Evolutionary conservation across 1,140 invertebrate genomes (phyloP).

Genomic region (Saccostrea cuccullata): DNA sequence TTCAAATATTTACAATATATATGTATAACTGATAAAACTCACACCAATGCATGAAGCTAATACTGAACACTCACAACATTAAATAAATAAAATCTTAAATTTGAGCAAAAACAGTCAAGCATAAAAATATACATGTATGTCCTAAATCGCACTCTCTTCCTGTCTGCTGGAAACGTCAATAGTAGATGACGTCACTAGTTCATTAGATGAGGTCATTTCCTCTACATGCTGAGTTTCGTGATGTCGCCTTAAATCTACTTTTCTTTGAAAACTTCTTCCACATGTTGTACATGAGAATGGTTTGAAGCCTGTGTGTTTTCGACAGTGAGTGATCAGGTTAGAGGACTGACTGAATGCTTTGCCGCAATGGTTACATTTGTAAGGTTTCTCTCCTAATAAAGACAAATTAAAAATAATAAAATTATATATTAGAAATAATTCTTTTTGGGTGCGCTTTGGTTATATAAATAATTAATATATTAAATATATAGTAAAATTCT

Average conservation of each 20-base stretch:
- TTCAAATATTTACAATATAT: not conserved
- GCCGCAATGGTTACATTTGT: slow-evolving; percentile 98
- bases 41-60: slow-evolving; percentile 1
- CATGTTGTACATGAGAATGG: slow-evolving; percentile 97
- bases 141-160: not conserved
- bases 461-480: too few species aligned
- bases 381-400: slow-evolving; percentile 97
- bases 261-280: slow-evolving; percentile 96
- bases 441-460: too few species aligned
- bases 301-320: slow-evolving; percentile 99
- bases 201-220: slow-evolving; percentile 53
- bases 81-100: not conserved
- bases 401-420: slow-evolving; percentile 67
- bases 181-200: slow-evolving; percentile 20
- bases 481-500: too few species aligned
- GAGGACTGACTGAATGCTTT: slow-evolving; percentile 99
- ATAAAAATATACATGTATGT: not conserved
- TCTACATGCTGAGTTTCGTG: slow-evolving; percentile 91
- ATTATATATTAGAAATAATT: not conserved
- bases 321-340: slow-evolving; percentile 98
- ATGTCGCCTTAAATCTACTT: slow-evolving; percentile 89
- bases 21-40: not conserved
- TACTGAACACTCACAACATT: not conserved
- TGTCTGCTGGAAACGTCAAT: slow-evolving; percentile 1
- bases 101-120: slow-evolving; percentile 5